Evolutionary conservation across 2,888 invertebrate species (phyloP), one percentile per base, ranked within the genome.

Genomic region (Drosophila setosimentum): DNA sequence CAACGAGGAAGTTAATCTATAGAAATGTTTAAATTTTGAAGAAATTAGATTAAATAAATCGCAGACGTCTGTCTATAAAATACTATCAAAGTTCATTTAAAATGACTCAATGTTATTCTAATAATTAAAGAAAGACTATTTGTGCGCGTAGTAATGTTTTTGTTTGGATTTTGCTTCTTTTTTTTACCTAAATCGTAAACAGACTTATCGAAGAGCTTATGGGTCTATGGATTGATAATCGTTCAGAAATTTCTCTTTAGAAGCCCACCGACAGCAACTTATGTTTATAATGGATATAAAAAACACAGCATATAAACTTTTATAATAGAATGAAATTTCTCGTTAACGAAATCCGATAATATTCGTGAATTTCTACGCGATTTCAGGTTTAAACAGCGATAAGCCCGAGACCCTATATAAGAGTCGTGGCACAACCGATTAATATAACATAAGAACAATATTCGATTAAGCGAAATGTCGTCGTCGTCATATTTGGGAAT

Each of bases 201-300:
- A 21, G 59, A 78, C 72, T 78, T 78, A 78, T 80, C 77, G 81
- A 50, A 76, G 35, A 66, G 54, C 77, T 80, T 58, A 77, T 63
- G 63, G 63, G 55, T 45, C 33, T 70, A 70, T 71, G 59, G 69
- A 48, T 54, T 48, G 62, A 73, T 78, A 68, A 73, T 37, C 27
- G 60, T 32, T 55, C 33, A 67, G 65, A 49, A 24, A 72, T 81
- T 77, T 76, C 68, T 76, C 70, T 76, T 78, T 76, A 72, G 76
- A 89, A 89, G 74, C 64, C 69, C 74, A 86, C 83, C 91, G 83
- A 77, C 83, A 82, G 73, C 76, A 6, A 13, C 78, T 65, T 66
- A 16, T 60, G 61, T 90, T 91, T 91, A 90, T 91, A 76, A 84
- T 82, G 83, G 81, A 90, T 91, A 91, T 91, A 89, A 88, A 90